Percentiles rank a stretch among this genome's conserved stretches.
Conservation (phyloP, 2,797 vertebrate species). For the Myotis myotis region DNA sequence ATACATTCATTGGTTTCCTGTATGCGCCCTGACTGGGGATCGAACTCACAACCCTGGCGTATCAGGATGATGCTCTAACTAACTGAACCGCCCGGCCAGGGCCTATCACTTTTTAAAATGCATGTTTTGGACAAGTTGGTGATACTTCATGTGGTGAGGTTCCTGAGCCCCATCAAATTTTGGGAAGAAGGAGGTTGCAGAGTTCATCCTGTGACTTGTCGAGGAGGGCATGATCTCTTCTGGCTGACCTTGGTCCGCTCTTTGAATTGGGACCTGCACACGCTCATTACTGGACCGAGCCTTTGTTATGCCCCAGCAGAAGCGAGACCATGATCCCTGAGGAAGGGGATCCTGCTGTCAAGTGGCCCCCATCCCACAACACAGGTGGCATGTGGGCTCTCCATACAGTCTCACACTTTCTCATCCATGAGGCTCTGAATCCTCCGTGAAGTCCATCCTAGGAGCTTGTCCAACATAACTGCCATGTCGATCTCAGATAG, state of each 20-base stretch:
- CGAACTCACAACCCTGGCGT: background rate
- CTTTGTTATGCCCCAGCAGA: background rate
- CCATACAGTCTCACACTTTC: background rate
- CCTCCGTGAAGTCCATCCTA: background rate
- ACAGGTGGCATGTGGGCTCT: background rate
- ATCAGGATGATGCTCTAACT: background rate
- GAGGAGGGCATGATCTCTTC: background rate
- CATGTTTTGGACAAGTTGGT: background rate
- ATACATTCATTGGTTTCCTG: background rate
- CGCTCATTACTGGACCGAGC: background rate
- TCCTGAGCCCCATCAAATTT: background rate
- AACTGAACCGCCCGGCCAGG: background rate
- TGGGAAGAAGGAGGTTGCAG: background rate
- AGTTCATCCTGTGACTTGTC: background rate
- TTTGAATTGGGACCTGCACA: too few relatives aligned
- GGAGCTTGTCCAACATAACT: constrained; percentile 26
- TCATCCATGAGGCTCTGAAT: background rate
- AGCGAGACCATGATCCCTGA: background rate
- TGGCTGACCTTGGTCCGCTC: background rate
- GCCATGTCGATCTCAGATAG: background rate
- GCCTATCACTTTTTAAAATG: background rate
- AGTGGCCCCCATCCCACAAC: background rate
- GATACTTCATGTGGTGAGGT: background rate
- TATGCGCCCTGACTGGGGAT: background rate
- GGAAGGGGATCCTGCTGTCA: background rate